phyloP scores from a whole-genome alignment of 2,797 vertebrate species.

The Mus minutoides region DNA sequence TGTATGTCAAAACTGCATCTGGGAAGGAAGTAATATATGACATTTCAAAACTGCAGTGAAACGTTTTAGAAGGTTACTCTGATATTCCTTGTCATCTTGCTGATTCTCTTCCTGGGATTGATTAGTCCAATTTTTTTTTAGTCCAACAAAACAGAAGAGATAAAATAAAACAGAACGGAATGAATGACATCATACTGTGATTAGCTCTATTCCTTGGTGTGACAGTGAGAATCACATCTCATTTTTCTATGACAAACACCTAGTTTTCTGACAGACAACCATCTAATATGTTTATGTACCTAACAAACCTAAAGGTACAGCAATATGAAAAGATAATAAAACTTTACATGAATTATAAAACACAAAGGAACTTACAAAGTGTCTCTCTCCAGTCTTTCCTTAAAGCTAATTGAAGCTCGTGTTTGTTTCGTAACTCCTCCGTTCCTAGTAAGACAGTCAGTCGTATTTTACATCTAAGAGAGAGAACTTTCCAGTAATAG shows the following conservation, averaged over 20 bases:
- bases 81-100: not conserved
- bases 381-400: not conserved
- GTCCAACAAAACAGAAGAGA: not conserved
- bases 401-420: not conserved
- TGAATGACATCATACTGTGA: not conserved
- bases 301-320: not conserved
- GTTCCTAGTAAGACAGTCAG: not conserved
- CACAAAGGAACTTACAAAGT: not conserved
- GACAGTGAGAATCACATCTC: not conserved
- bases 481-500: not conserved
- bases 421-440: not conserved
- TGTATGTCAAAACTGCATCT: not conserved
- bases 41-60: constrained; percentile 32
- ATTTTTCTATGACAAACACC: not conserved
- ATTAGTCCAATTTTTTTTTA: constrained; percentile 33
- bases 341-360: not conserved
- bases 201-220: not conserved
- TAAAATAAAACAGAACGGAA: constrained; percentile 16
- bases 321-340: not conserved
- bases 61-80: constrained; percentile 31
- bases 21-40: not conserved
- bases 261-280: not conserved
- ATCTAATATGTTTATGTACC: not conserved
- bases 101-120: constrained; percentile 24
- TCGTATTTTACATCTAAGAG: not conserved